Evolutionary conservation across 2,888 invertebrate genomes (phyloP).

Genomic region (Drosophila imparisetae): DNA sequence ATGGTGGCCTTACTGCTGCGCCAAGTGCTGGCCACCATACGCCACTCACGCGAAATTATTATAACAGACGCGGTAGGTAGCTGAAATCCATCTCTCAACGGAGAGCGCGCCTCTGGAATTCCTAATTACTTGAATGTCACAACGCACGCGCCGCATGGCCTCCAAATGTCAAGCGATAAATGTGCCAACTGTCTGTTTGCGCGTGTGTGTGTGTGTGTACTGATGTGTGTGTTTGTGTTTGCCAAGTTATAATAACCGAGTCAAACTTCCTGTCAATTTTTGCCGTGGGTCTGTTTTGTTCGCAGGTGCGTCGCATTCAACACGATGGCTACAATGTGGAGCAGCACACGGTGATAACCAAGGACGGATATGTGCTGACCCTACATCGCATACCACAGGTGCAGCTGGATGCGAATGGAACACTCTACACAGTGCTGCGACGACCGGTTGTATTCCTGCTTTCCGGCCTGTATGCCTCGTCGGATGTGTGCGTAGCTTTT

Average conservation of each 20-base stretch:
- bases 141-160: slow-evolving; percentile 77
- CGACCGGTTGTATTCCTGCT: slow-evolving; percentile 82
- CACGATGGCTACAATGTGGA: slow-evolving; percentile 85
- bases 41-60: slow-evolving; percentile 81
- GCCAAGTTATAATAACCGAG: slow-evolving; percentile 32
- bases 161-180: slow-evolving; percentile 75
- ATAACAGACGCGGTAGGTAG: slow-evolving; percentile 84
- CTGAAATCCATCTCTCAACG: slow-evolving; percentile 17
- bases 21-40: slow-evolving; percentile 61
- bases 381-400: slow-evolving; percentile 82
- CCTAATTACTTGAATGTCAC: slow-evolving; percentile 72
- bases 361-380: slow-evolving; percentile 82
- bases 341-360: slow-evolving; percentile 86
- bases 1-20: slow-evolving; percentile 58
- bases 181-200: slow-evolving; percentile 58
- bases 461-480: slow-evolving; percentile 83
- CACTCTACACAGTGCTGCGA: slow-evolving; percentile 57
- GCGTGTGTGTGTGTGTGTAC: slow-evolving; percentile 3
- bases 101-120: slow-evolving; percentile 58
- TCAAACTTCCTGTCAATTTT: slow-evolving; percentile 47
- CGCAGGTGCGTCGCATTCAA: slow-evolving; percentile 82
- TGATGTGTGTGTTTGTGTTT: slow-evolving; percentile 22
- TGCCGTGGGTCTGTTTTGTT: slow-evolving; percentile 9
- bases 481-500: slow-evolving; percentile 74
- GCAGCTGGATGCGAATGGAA: slow-evolving; percentile 53